Evolutionary conservation across 1,140 invertebrate species (phyloP).

Genomic region (Aphelinus certus): DNA sequence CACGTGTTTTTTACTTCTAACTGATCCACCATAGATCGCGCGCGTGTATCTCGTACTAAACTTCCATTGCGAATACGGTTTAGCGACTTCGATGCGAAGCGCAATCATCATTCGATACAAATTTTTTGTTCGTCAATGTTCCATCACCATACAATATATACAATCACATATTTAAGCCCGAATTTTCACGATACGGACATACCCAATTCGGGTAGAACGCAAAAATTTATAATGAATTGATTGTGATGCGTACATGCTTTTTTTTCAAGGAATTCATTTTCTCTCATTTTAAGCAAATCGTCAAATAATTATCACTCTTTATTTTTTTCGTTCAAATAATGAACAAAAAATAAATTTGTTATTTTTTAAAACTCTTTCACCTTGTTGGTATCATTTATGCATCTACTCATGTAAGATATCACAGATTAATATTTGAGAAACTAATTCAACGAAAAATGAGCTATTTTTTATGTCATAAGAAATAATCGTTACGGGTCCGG

Average conservation of each 20-base stretch:
- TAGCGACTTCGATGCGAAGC: slow-evolving; percentile 39
- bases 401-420: neutral
- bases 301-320: too few relatives aligned
- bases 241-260: neutral
- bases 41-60: slow-evolving; percentile 23
- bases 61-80: slow-evolving; percentile 15
- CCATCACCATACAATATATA: slow-evolving; percentile 27
- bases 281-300: too few relatives aligned
- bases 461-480: too few relatives aligned
- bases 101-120: slow-evolving; percentile 33
- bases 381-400: neutral
- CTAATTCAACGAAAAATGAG: too few relatives aligned
- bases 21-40: slow-evolving; percentile 3
- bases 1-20: slow-evolving; percentile 13
- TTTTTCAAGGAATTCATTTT: neutral
- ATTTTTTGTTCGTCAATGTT: slow-evolving; percentile 18
- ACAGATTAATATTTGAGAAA: neutral
- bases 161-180: slow-evolving; percentile 28
- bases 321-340: too few relatives aligned
- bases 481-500: too few relatives aligned
- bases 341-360: neutral
- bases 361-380: neutral
- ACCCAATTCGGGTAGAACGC: slow-evolving; percentile 26
- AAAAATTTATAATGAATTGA: neutral
- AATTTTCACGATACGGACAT: slow-evolving; percentile 28